These are phyloP conservation scores for Hippocampus guttulatus DNA, from an alignment of 2,113 vertebrate genomes.

Conservation along the genomic window DNA sequence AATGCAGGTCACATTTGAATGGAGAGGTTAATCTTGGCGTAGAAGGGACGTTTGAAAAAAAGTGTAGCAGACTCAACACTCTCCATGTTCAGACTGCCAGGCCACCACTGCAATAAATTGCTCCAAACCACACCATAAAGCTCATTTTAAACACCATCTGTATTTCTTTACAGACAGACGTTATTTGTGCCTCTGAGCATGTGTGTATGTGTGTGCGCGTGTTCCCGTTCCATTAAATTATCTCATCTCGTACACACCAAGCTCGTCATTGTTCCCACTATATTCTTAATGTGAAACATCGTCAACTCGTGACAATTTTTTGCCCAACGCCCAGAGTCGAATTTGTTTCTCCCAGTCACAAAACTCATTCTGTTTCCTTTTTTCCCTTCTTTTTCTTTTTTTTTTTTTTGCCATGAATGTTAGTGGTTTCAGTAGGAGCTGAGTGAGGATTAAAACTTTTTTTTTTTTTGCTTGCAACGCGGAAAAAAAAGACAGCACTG, in stretches of 20 bases:
- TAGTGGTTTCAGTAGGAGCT: slow-evolving; percentile 24
- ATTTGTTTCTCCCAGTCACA: slow-evolving; percentile 19
- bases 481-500: slow-evolving; percentile 26
- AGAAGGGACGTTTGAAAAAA: not conserved
- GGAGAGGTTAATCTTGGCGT: not conserved
- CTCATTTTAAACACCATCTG: slow-evolving; percentile 59
- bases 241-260: slow-evolving; percentile 27
- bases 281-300: slow-evolving; percentile 30
- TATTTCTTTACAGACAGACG: slow-evolving; percentile 51
- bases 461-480: slow-evolving; percentile 17
- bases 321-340: slow-evolving; percentile 5
- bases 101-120: slow-evolving; percentile 40
- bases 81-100: slow-evolving; percentile 2
- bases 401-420: slow-evolving; percentile 10
- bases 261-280: slow-evolving; percentile 27
- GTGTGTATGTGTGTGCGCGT: slow-evolving; percentile 16
- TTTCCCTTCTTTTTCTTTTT: too few species aligned
- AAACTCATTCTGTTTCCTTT: slow-evolving; percentile 4
- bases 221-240: slow-evolving; percentile 7
- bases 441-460: slow-evolving; percentile 13
- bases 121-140: slow-evolving; percentile 48
- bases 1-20: not conserved
- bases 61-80: slow-evolving; percentile 16
- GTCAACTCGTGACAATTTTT: slow-evolving; percentile 5
- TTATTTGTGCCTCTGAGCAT: slow-evolving; percentile 31